Conservation (phyloP, 92 coral and sea anemone species). For the Metridium senile region DNA sequence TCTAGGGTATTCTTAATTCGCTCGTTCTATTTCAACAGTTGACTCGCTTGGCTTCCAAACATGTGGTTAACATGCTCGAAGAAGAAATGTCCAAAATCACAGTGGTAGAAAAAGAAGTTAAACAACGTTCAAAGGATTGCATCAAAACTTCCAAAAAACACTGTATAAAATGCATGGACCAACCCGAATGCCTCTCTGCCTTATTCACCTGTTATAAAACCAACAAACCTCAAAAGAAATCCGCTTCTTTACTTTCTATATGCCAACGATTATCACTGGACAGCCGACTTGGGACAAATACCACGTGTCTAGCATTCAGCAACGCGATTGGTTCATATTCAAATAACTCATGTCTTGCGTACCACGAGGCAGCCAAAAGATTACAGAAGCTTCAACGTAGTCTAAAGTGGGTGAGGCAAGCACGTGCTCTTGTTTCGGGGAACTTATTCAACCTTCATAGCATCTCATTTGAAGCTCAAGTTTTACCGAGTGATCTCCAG, state of each 20-base stretch:
- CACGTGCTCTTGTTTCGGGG: conserved; percentile 64
- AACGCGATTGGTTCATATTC: conserved; percentile 40
- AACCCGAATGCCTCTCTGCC: conserved; percentile 38
- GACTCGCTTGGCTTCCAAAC: conserved; percentile 87
- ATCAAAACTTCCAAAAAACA: conserved; percentile 49
- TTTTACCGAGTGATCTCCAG: conserved; percentile 54
- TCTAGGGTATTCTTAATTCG: not conserved
- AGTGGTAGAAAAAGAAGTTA: conserved; percentile 68
- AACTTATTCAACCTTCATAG: conserved; percentile 76
- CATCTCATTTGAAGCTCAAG: conserved; percentile 83
- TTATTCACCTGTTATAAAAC: conserved; percentile 40
- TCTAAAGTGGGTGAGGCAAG: conserved; percentile 77
- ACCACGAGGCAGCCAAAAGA: conserved; percentile 62
- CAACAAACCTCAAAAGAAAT: not conserved
- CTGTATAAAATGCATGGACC: conserved; percentile 57
- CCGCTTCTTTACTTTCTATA: conserved; percentile 17
- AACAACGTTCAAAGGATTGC: conserved; percentile 67
- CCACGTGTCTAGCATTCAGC: conserved; percentile 56
- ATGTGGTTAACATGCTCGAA: conserved; percentile 79
- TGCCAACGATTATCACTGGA: conserved; percentile 72
- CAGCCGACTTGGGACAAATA: conserved; percentile 55
- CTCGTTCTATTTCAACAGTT: conserved; percentile 42
- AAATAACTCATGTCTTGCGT: conserved; percentile 73
- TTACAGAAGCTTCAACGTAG: conserved; percentile 69
- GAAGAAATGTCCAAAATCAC: conserved; percentile 69